These are phyloP conservation scores for Blastobasis adustella DNA, from an alignment of 2,888 invertebrate species.

Conservation along the genomic window DNA sequence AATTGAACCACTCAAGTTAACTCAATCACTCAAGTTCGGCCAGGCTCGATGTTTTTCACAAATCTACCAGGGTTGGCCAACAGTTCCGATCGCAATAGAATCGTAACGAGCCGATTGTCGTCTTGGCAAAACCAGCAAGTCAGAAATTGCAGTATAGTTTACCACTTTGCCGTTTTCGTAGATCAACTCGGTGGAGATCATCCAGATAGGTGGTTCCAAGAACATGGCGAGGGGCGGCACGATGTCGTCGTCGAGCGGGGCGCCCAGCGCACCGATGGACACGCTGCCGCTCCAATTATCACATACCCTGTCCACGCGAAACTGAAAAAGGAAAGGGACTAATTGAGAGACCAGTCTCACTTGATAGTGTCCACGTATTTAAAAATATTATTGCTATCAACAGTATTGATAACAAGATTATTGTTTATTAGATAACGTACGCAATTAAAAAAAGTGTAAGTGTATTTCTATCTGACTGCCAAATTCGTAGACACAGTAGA, in stretches of 20 bases:
- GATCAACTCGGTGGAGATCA: conserved; percentile 87
- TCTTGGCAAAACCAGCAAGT: too few relatives aligned
- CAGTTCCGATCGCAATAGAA: background rate
- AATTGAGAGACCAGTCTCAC: conserved; percentile 1
- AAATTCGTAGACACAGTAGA: too few relatives aligned
- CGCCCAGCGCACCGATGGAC: conserved; percentile 84
- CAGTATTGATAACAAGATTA: too few relatives aligned
- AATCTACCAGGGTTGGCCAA: background rate
- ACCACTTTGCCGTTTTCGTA: conserved; percentile 88
- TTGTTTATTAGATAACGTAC: too few relatives aligned
- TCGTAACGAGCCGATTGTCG: too few relatives aligned
- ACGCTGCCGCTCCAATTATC: conserved; percentile 86
- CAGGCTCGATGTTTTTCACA: background rate
- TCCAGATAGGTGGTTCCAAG: conserved; percentile 81
- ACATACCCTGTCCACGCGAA: conserved; percentile 82
- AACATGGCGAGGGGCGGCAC: conserved; percentile 79
- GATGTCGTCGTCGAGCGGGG: conserved; percentile 78
- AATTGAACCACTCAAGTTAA: too few relatives aligned
- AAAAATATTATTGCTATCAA: too few relatives aligned
- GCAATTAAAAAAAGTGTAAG: background rate
- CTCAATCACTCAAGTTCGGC: too few relatives aligned
- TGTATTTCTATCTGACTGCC: background rate
- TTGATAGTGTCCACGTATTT: too few relatives aligned
- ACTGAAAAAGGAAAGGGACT: conserved; percentile 48
- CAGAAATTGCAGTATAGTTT: conserved; percentile 19